These are phyloP conservation scores for Drosophila virilis DNA, from an alignment of 1,140 invertebrate genomes.

Conservation along the genomic window DNA sequence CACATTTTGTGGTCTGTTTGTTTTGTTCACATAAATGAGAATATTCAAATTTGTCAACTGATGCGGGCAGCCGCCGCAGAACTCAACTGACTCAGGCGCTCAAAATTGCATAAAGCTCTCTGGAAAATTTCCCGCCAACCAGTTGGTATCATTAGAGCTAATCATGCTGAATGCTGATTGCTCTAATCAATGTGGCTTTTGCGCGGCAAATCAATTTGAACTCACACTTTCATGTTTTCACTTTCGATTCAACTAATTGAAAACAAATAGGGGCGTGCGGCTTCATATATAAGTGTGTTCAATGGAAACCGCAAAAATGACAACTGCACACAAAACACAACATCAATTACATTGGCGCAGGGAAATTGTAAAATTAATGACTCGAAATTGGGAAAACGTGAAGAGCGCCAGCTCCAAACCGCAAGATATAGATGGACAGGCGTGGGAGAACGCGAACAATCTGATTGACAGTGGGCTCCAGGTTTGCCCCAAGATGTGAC, in stretches of 20 bases:
- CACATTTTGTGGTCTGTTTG: constrained; percentile 55
- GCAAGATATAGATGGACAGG: constrained; percentile 48
- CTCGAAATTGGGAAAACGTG: constrained; percentile 70
- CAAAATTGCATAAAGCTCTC: constrained; percentile 48
- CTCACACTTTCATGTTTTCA: constrained; percentile 78
- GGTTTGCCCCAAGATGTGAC: constrained; percentile 14
- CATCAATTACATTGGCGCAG: constrained; percentile 28
- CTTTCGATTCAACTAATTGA: constrained; percentile 73
- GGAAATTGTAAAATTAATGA: constrained; percentile 57
- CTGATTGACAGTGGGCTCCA: constrained; percentile 11
- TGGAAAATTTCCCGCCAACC: constrained; percentile 12
- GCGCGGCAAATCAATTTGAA: constrained; percentile 66
- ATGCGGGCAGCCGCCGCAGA: constrained; percentile 11
- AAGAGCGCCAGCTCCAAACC: constrained; percentile 47
- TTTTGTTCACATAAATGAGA: constrained; percentile 47
- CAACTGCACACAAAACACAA: constrained; percentile 31
- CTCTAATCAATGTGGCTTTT: constrained; percentile 73
- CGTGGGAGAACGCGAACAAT: constrained; percentile 51
- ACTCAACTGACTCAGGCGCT: constrained; percentile 5
- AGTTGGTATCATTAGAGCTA: constrained; percentile 64
- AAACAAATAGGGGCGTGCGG: constrained; percentile 37
- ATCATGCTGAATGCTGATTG: constrained; percentile 69
- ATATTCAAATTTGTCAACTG: constrained; percentile 46
- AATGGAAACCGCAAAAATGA: constrained; percentile 41
- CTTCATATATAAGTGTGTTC: neutral